Evolutionary conservation across 2,797 vertebrate species (phyloP).

Genomic region (Gadopsis marmoratus): DNA sequence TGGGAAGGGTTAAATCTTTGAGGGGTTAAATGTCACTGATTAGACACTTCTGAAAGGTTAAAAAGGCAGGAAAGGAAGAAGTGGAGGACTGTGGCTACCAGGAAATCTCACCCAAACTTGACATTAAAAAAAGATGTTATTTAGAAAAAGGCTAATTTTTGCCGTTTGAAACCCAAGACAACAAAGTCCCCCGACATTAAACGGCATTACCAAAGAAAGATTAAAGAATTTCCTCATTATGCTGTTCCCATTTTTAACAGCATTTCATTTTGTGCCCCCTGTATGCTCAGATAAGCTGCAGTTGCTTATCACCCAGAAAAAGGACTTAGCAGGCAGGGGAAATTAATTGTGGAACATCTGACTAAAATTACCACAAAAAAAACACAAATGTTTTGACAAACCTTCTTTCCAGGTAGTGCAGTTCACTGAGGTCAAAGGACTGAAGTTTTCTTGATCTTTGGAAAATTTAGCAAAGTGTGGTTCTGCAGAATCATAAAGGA

Average conservation of each 20-base stretch:
- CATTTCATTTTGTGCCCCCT: conserved; percentile 18
- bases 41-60: conserved; percentile 22
- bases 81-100: conserved; percentile 34
- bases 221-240: conserved; percentile 37
- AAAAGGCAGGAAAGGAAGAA: conserved; percentile 23
- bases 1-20: conserved; percentile 37
- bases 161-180: conserved; percentile 24
- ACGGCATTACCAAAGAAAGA: conserved; percentile 41
- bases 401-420: conserved; percentile 19
- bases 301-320: conserved; percentile 30
- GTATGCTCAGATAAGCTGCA: conserved; percentile 30
- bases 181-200: conserved; percentile 44
- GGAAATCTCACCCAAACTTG: conserved; percentile 7
- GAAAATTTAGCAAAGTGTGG: background rate
- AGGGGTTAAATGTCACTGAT: conserved; percentile 46
- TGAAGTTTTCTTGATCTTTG: conserved; percentile 9
- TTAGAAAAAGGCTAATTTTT: conserved; percentile 12
- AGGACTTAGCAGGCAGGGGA: background rate
- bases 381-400: background rate
- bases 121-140: conserved; percentile 1
- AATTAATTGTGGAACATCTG: background rate
- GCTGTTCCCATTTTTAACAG: conserved; percentile 29
- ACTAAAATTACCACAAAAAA: conserved; percentile 7
- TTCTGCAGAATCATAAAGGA: conserved; percentile 6
- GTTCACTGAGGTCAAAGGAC: conserved; percentile 30